Evolutionary conservation across 1,140 invertebrate species (phyloP), one percentile per base, ranked within the genome.

Genomic region (Artemia franciscana): DNA sequence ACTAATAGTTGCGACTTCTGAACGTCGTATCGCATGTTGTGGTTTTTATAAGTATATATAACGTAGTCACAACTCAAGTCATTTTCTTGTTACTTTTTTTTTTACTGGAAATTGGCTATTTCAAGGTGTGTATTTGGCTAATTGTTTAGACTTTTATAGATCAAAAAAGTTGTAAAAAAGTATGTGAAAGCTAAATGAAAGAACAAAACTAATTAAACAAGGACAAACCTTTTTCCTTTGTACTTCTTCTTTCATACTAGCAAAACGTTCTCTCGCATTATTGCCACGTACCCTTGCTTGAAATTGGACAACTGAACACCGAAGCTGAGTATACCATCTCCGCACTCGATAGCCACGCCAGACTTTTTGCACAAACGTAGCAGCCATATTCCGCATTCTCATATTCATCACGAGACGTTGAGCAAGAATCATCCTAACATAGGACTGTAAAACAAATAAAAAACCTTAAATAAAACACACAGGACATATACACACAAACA

Each of bases 221-320:
- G n/a, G 3, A 0, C 15, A 18, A 23, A 60, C 57, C 59, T 66
- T 30, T 59, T 58, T 28, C 12, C 28, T 51, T 25, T 63, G 56
- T 28, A 64, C 64, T 57, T 73, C 65, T 60, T 68, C 73, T 64
- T 75, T 75, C 62, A 75, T 68, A 39, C 75, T 71, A 2, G 67
- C 68, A 62, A 76, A 78, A 67, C 70, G 73, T 67, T 77, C 74
- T 57, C 83, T 72, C 0, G 78, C 75, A 26, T 77, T 68, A 66
- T 78, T 79, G 0, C 85, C 85, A 62, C 82, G 72, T 7, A 82
- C 78, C 63, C 78, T 76, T 5, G 84, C 82, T 72, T 94, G 90
- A 68, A 94, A 82, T 0, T 70, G 69, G 5, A 86, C 71, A 21
- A 84, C 71, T 23, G 76, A 77, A 1, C 69, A 68, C 26, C 78